A percentile compares a stretch with the other conserved stretches of the same genome.
These are phyloP conservation scores for Escarpia spicata DNA, from an alignment of 2,888 invertebrate genomes.

Conservation along the genomic window DNA sequence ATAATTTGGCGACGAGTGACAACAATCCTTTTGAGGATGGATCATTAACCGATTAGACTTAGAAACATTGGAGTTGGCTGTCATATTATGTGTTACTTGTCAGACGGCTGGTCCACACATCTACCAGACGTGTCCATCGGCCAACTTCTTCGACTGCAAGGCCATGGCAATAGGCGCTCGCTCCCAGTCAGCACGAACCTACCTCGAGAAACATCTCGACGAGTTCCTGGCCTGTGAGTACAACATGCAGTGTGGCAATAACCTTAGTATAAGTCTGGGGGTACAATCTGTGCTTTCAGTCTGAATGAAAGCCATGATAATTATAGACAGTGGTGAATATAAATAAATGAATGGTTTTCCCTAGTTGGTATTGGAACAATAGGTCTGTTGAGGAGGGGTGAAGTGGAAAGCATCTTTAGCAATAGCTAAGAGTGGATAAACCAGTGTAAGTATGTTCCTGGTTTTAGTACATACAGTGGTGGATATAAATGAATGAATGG, in stretches of 20 bases:
- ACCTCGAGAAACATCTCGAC: conserved; percentile 89
- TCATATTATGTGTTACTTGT: background rate
- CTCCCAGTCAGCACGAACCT: conserved; percentile 96
- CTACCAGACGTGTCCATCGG: conserved; percentile 94
- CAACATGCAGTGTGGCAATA: background rate
- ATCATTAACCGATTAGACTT: too few relatives aligned
- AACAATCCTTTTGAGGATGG: too few relatives aligned
- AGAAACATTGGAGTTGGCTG: too few relatives aligned
- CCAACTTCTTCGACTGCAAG: conserved; percentile 96
- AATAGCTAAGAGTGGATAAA: too few relatives aligned
- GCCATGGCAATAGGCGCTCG: conserved; percentile 99
- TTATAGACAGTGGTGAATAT: too few relatives aligned
- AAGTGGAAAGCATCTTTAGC: too few relatives aligned
- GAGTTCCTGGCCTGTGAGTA: conserved; percentile 73
- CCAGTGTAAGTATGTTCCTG: too few relatives aligned
- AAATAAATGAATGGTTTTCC: too few relatives aligned
- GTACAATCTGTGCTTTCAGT: background rate
- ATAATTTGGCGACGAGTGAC: too few relatives aligned
- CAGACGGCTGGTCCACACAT: conserved; percentile 83
- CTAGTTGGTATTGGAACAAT: too few relatives aligned
- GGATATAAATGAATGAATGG: background rate
- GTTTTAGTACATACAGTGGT: background rate
- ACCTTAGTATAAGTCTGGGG: background rate
- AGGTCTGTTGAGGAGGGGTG: too few relatives aligned
- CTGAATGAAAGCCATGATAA: too few relatives aligned